These are phyloP conservation scores for Neria commutata DNA, from an alignment of 2,888 invertebrate species.

Conservation along the genomic window DNA sequence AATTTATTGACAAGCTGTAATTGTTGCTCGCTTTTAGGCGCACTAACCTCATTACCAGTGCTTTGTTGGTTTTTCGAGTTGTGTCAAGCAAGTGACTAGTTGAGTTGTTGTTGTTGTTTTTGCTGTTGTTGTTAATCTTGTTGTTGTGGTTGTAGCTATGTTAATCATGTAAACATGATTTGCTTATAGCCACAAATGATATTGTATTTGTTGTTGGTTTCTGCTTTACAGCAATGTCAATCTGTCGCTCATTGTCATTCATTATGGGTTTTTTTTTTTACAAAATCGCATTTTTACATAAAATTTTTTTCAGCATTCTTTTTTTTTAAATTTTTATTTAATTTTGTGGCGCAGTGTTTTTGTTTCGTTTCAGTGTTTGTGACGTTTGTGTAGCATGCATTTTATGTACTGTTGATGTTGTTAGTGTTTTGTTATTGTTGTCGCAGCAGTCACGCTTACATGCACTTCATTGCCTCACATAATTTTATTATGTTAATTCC, in stretches of 20 bases:
- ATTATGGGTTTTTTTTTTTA: not conserved
- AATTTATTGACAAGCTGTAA: not conserved
- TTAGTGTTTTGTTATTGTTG: conserved; percentile 30
- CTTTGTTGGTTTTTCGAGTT: no score
- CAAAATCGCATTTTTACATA: not conserved
- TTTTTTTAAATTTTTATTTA: not conserved
- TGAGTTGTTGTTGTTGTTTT: not conserved
- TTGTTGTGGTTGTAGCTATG: not conserved
- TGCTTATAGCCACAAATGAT: no score
- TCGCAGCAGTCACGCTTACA: conserved; percentile 35
- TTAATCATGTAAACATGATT: no score
- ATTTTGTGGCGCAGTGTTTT: not conserved
- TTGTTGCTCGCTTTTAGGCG: not conserved
- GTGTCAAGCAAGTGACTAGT: no score
- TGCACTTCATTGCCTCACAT: conserved; percentile 23
- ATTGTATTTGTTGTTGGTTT: not conserved
- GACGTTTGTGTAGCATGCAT: conserved; percentile 13
- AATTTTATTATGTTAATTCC: conserved; percentile 2
- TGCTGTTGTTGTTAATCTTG: not conserved
- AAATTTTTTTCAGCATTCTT: not conserved
- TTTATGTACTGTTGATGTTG: conserved; percentile 21
- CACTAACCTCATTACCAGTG: no score
- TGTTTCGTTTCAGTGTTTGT: not conserved
- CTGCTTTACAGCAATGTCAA: not conserved
- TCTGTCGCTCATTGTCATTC: conserved; percentile 1